Evolutionary conservation across 2,797 vertebrate genomes (phyloP), one percentile per base, ranked within the genome.

Genomic region (Pangasius mekongensis): DNA sequence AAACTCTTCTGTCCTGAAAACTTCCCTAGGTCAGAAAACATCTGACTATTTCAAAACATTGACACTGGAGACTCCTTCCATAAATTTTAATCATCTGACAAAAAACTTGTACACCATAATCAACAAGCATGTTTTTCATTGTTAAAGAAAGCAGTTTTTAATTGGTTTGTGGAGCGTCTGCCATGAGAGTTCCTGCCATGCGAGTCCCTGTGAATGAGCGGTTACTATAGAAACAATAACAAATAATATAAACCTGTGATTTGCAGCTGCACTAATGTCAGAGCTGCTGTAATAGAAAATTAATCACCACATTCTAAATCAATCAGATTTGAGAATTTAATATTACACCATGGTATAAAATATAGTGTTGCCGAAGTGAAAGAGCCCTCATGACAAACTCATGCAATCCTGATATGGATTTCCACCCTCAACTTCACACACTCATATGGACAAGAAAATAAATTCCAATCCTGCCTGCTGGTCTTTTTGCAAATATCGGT

Each of bases 331-430:
- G 20, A 76, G 73, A 49, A 49, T 76, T 73, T 13, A 47, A 13
- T 22, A 43, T 13, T 27, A 49, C 73, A 14, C 24, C 2, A 2
- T 7, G 43, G 43, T n/a, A 49, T 47, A n/a, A 47, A n/a, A n/a
- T n/a, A n/a, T n/a, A n/a, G n/a, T 96, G 95, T 95, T 95, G 86
- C 89, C 84, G 82, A 84, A 90, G 94, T 94, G 93, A 96, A 95
- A 92, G 91, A 91, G 86, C 96, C 95, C 95, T 94, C 95, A 96
- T 96, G 80, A 27, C 86, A 16, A 92, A 94, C 94, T 93, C 95
- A 95, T 95, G 94, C 94, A 86, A 95, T 94, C 91, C 91, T 47
- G 80, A n/a, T 0, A 39, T 81, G 77, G 27, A 89, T 82, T 71
- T 87, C 64, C 58, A 85, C 83, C 83, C 85, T 64, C 60, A 54